These are phyloP conservation scores for Temnothorax unifasciatus DNA, from an alignment of 2,888 invertebrate genomes.

Conservation along the genomic window DNA sequence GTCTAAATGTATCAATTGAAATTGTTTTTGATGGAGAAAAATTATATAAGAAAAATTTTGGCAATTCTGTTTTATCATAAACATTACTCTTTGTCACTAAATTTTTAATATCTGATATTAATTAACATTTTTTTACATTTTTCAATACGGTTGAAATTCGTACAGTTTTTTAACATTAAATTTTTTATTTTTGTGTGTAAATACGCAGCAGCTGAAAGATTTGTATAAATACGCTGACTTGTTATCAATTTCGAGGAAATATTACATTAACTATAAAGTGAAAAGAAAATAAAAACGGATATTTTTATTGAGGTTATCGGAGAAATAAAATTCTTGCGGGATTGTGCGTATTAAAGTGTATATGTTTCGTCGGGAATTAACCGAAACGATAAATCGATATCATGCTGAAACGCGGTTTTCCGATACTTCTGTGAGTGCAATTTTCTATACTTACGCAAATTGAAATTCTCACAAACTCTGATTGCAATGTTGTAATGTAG, in stretches of 20 bases:
- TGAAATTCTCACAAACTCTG: slow-evolving; percentile 47
- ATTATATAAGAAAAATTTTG: background rate
- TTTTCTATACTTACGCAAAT: slow-evolving; percentile 52
- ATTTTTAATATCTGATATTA: background rate
- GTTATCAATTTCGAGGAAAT: slow-evolving; percentile 21
- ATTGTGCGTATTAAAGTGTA: slow-evolving; percentile 37
- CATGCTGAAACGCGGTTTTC: slow-evolving; percentile 39
- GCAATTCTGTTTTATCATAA: background rate
- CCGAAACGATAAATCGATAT: slow-evolving; percentile 43
- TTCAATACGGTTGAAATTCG: background rate
- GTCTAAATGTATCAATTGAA: background rate
- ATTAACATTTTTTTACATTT: slow-evolving; percentile 7
- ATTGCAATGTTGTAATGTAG: slow-evolving; percentile 26
- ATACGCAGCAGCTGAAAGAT: slow-evolving; percentile 53
- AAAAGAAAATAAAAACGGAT: slow-evolving; percentile 23
- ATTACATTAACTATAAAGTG: slow-evolving; percentile 12
- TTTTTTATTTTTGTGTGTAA: background rate
- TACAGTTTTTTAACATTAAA: background rate
- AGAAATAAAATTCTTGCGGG: slow-evolving; percentile 38
- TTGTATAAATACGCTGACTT: slow-evolving; percentile 20
- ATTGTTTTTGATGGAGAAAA: background rate
- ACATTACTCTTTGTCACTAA: background rate
- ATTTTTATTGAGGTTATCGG: slow-evolving; percentile 43
- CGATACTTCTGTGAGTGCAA: slow-evolving; percentile 39
- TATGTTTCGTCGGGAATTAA: slow-evolving; percentile 41